Base-by-base conservation (phyloP, 2,888 invertebrate genomes). In the Bruchidius siliquastri region DNA sequence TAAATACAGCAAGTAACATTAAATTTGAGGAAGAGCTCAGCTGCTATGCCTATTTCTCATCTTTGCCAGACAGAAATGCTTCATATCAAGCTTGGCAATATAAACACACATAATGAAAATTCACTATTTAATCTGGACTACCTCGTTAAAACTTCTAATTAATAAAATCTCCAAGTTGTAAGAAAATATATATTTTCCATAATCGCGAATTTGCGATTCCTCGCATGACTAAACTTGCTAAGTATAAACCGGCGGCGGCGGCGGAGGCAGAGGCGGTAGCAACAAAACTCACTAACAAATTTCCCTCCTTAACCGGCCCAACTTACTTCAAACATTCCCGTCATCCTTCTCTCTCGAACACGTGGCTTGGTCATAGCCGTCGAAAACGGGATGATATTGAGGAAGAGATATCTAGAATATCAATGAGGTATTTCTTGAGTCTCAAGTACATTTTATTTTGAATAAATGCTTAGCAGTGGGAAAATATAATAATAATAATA, bases 121-220 rank as follows among this genome's bases (percentile, higher is more conserved):
- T 74, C 74, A 78, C 74, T 76, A 78, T 77, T 78, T 74, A 76
- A 76, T 77, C 75, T 74, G 74, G 71, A 68, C 68, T 77, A 77
- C 77, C 79, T 78, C 78, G 77, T 78, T 78, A 78, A 78, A 78
- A 78, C 78, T 78, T 78, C 77, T 78, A 77, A 78, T 78, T 78
- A 78, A 78, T 78, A 78, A 78, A 78, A 78, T 75, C 76, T 76
- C 78, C 70, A 73, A 73, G 74, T 78, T 77, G 80, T 82, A 81
- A 82, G 82, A 82, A 82, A 82, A 81, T 82, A 82, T 79, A 82
- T 80, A 78, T 78, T 80, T 81, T 81, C 81, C 82, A 84, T 84
- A 85, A 85, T 85, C 84, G 83, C 83, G 83, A 84, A 85, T 84
- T 84, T 83, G 84, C 84, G 84, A 85, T 84, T 84, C 85, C 81